Conservation (phyloP, 2,113 vertebrate species). For the Zeus faber region DNA sequence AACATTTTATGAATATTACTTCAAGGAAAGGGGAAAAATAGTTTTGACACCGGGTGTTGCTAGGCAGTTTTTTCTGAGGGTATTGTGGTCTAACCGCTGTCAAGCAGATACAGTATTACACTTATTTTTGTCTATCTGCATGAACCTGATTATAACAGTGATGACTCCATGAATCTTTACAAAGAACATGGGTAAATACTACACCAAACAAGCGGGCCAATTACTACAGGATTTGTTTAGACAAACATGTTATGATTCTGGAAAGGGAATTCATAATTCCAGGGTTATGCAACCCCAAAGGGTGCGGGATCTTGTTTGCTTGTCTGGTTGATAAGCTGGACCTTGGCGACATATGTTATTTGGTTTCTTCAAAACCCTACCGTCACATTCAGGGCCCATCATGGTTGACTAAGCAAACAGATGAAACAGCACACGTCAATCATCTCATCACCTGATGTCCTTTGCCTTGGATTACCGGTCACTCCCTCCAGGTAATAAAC, state of each 20-base stretch:
- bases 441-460: neutral
- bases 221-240: constrained; percentile 36
- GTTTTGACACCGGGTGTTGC: no score
- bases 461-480: neutral
- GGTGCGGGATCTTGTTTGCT: constrained; percentile 59
- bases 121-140: no score
- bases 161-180: no score
- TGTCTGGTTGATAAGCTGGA: constrained; percentile 48
- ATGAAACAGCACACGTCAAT: neutral
- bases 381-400: constrained; percentile 13
- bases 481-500: neutral
- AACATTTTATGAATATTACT: no score
- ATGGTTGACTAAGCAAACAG: constrained; percentile 13
- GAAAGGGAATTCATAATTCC: constrained; percentile 33
- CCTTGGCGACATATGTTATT: constrained; percentile 39
- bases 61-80: no score
- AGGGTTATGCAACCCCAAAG: constrained; percentile 53
- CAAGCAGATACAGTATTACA: no score
- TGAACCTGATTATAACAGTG: no score
- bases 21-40: no score
- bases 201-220: constrained; percentile 57
- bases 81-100: no score
- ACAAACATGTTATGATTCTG: constrained; percentile 67
- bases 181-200: constrained; percentile 62
- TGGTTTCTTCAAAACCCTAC: constrained; percentile 9